Conservation (phyloP, 2,797 vertebrate species). For the Catamblyrhynchus diadema region DNA sequence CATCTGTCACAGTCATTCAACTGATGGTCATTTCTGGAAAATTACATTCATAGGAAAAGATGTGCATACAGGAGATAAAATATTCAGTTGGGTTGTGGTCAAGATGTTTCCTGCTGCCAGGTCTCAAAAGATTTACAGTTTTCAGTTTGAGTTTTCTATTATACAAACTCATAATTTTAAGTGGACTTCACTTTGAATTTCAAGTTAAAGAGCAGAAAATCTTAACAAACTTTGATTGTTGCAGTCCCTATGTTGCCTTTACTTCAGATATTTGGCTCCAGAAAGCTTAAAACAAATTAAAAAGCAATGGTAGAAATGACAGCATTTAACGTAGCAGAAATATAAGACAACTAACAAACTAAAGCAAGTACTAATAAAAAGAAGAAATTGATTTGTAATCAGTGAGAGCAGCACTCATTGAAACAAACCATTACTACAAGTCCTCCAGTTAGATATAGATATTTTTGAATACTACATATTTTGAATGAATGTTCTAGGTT, state of each 20-base stretch:
- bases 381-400: not conserved
- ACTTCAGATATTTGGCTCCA: not conserved
- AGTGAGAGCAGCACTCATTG: fast-evolving
- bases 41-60: not conserved
- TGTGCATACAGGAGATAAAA: conserved; percentile 30
- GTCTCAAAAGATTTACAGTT: not conserved
- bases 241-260: not conserved
- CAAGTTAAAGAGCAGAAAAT: not conserved
- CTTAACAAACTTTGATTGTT: not conserved
- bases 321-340: not conserved
- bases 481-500: not conserved
- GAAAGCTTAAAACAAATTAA: not conserved
- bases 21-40: not conserved
- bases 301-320: not conserved
- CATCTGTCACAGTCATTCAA: not conserved
- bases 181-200: not conserved
- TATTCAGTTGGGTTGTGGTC: conserved; percentile 31
- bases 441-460: not conserved
- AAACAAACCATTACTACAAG: not conserved
- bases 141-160: not conserved
- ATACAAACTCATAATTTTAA: not conserved
- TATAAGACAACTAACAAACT: not conserved
- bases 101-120: not conserved
- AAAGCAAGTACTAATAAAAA: not conserved
- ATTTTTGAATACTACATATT: not conserved